Evolutionary conservation across 1,140 invertebrate genomes (phyloP), one percentile per base, ranked within the genome.

Genomic region (Sminthurinus signatus): DNA sequence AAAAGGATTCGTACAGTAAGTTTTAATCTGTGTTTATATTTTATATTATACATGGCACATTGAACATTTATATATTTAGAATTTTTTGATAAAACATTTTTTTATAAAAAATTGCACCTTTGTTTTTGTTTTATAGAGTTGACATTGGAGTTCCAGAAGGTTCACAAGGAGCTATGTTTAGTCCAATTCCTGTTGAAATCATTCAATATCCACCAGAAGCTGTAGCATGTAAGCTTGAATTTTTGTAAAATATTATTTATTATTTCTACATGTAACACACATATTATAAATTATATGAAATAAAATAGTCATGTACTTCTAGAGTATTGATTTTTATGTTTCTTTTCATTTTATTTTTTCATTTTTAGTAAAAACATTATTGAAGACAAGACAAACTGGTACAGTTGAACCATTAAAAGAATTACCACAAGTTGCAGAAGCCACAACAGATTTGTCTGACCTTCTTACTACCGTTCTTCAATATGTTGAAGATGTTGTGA

Each of bases 121-220:
- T 67, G 19, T 58, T 62, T 73, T 56, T 19, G 44, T 28, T 56
- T 70, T 72, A 25, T 60, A 83, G 81, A 73, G 85, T 87, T 59
- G 80, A 83, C 48, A 82, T 92, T 59, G 89, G 90, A 23, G 89
- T 96, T 43, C 91, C 92, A 25, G 86, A 86, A 62, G 92, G 91
- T 51, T 96, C 93, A 73, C 85, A 85, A 74, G 95, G 94, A 48
- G 93, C 88, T 72, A 96, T 97, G 93, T 98, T 98, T 75, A 95
- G 93, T 2, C 91, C 92, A 27, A 86, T 92, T 32, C 86, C 88
- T 73, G 88, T 92, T 42, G 85, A 90, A 74, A 83, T 96, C 17
- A 84, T 81, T 15, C 87, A 85, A 70, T 95, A 96, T 76, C 89
- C 93, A 73, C 89, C 94, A 29, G 95, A 98, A 83, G 84, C 85